Evolutionary conservation across 1,140 invertebrate species (phyloP).

Genomic region (Brachystomella parvula): DNA sequence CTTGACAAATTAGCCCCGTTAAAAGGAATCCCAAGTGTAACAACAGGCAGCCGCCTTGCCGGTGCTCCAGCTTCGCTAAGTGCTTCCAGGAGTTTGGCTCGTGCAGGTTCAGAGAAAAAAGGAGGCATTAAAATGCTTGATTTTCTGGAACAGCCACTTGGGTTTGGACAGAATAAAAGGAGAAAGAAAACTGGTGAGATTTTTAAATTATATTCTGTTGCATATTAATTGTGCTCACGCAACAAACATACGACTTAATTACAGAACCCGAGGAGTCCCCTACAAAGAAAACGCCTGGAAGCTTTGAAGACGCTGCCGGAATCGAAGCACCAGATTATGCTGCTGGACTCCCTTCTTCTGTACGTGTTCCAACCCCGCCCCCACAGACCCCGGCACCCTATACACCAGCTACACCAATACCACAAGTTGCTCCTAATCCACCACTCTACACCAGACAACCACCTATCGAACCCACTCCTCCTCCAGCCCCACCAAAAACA

Average conservation of each 20-base stretch:
- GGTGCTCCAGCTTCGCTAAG: conserved; percentile 54
- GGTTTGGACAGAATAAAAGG: conserved; percentile 54
- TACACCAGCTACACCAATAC: conserved; percentile 39
- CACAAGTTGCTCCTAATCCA: conserved; percentile 46
- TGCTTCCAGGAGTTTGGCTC: conserved; percentile 44
- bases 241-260: not conserved
- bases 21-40: conserved; percentile 78
- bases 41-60: conserved; percentile 44
- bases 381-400: conserved; percentile 36
- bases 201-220: too few relatives aligned
- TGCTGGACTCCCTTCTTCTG: conserved; percentile 54
- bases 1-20: conserved; percentile 60
- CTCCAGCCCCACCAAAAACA: conserved; percentile 3
- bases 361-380: conserved; percentile 39
- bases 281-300: conserved; percentile 42
- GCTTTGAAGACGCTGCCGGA: conserved; percentile 38
- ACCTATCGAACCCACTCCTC: not conserved
- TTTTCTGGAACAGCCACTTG: conserved; percentile 80
- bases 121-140: conserved; percentile 87
- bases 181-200: conserved; percentile 47
- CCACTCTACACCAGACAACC: conserved; percentile 41
- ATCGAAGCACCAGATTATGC: conserved; percentile 65
- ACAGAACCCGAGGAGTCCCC: conserved; percentile 45
- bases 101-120: conserved; percentile 56
- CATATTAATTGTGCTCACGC: not conserved